Conservation (phyloP, 2,113 vertebrate genomes). For the Ciconia maguari region DNA sequence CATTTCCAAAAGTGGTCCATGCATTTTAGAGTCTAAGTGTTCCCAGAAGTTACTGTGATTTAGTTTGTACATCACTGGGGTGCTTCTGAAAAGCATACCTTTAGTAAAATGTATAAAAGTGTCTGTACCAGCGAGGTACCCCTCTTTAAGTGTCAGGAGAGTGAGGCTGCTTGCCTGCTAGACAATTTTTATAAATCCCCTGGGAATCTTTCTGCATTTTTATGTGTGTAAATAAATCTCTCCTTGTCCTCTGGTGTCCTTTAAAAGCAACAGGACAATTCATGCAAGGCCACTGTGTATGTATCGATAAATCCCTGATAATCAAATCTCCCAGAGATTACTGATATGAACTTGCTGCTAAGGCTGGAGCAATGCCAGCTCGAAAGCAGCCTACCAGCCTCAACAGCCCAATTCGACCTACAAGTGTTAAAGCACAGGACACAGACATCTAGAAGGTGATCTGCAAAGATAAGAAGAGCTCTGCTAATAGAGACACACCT, state of each 20-base stretch:
- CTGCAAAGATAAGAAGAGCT: not conserved
- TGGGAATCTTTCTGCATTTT: not conserved
- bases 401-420: not conserved
- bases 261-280: slow-evolving; percentile 12
- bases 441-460: not conserved
- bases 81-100: not conserved
- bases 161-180: not conserved
- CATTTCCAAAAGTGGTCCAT: slow-evolving; percentile 1
- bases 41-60: slow-evolving; percentile 12
- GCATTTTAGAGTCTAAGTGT: slow-evolving; percentile 1
- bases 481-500: not conserved
- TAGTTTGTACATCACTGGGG: not conserved
- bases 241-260: not conserved
- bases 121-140: not conserved
- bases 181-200: not conserved
- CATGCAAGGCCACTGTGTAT: not conserved
- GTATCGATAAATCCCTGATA: slow-evolving; percentile 3
- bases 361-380: not conserved
- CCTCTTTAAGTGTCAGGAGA: not conserved
- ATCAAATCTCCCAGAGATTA: not conserved
- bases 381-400: not conserved
- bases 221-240: slow-evolving; percentile 27
- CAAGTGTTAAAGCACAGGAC: not conserved
- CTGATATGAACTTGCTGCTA: not conserved
- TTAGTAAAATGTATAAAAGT: not conserved